phyloP scores from a whole-genome alignment of 2,113 vertebrate species.

The Pandion haliaetus region DNA sequence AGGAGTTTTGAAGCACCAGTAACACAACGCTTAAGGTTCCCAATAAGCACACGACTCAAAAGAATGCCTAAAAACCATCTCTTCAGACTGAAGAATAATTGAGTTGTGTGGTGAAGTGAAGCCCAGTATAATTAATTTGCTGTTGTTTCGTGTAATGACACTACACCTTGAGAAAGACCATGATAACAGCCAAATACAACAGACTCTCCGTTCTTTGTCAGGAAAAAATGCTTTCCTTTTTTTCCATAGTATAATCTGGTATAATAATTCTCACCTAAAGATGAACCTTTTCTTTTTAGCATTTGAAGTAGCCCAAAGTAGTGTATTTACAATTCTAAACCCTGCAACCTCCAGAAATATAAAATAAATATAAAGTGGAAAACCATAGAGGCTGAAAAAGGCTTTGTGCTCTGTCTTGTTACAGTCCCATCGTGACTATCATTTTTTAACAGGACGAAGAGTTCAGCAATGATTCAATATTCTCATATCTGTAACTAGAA shows the following conservation, averaged over 20 bases:
- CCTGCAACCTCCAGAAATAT: background rate
- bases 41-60: background rate
- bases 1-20: background rate
- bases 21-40: background rate
- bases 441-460: background rate
- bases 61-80: background rate
- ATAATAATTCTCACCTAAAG: background rate
- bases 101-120: background rate
- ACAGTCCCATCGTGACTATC: background rate
- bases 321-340: background rate
- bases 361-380: background rate
- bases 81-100: background rate
- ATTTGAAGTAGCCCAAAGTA: background rate
- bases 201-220: background rate
- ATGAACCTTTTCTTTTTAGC: background rate
- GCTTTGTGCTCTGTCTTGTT: background rate
- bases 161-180: background rate
- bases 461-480: background rate
- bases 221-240: fast-evolving
- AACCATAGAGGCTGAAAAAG: background rate
- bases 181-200: background rate
- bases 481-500: background rate
- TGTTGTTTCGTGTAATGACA: background rate
- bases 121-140: background rate
- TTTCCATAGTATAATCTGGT: background rate